phyloP scores from a whole-genome alignment of 1,140 invertebrate species.

The Papilio machaon region DNA sequence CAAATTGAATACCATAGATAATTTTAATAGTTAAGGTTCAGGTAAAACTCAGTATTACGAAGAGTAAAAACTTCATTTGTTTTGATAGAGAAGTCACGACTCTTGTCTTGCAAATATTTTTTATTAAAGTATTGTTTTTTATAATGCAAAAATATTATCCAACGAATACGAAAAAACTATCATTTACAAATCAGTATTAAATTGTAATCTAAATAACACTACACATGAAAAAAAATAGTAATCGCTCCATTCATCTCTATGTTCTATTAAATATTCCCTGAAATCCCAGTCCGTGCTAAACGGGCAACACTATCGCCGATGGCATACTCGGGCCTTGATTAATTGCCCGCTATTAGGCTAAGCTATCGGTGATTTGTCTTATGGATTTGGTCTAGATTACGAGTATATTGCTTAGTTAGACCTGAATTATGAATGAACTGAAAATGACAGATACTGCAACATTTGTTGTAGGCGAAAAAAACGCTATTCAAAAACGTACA shows the following conservation, averaged over 20 bases:
- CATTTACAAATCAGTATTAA: not conserved
- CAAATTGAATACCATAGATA: too few species aligned
- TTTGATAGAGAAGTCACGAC: too few species aligned
- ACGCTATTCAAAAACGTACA: too few species aligned
- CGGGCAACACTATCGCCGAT: slow-evolving; percentile 13
- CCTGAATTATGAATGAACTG: not conserved
- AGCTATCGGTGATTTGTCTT: slow-evolving; percentile 9
- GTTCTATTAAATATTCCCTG: not conserved
- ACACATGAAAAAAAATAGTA: not conserved
- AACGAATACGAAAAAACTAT: too few species aligned
- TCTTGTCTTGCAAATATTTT: too few species aligned
- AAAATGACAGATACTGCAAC: not conserved
- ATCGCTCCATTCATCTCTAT: not conserved
- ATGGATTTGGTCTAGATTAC: slow-evolving; percentile 9
- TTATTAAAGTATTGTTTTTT: too few species aligned
- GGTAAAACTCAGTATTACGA: too few species aligned
- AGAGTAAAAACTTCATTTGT: too few species aligned
- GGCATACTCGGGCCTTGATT: slow-evolving; percentile 16
- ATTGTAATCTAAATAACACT: not conserved
- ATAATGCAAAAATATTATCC: too few species aligned
- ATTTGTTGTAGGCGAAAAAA: too few species aligned
- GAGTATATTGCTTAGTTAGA: not conserved
- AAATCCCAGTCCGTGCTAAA: slow-evolving; percentile 7
- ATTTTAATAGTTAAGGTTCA: too few species aligned
- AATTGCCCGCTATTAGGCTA: slow-evolving; percentile 18